phyloP scores from a whole-genome alignment of 1,140 invertebrate species.

The Galleria mellonella region DNA sequence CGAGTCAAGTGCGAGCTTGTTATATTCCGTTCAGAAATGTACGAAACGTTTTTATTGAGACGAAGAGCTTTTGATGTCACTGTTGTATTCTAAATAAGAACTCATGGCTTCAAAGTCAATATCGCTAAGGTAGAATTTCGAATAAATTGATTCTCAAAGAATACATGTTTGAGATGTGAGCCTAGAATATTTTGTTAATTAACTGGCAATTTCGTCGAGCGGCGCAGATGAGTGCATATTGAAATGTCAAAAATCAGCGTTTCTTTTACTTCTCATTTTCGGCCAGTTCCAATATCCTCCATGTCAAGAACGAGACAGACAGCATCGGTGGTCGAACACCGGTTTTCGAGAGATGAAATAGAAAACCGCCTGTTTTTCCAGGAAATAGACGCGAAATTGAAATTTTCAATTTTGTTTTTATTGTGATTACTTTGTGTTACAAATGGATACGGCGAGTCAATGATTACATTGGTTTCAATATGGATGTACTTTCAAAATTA shows the following conservation, averaged over 20 bases:
- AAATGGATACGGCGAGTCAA: slow-evolving; percentile 14
- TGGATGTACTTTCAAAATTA: background rate
- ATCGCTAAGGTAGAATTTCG: slow-evolving; percentile 31
- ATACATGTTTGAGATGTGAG: slow-evolving; percentile 18
- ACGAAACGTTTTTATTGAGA: slow-evolving; percentile 57
- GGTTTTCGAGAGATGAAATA: slow-evolving; percentile 56
- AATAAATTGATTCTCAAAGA: slow-evolving; percentile 21
- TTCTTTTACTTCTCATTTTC: slow-evolving; percentile 70
- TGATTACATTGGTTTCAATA: background rate
- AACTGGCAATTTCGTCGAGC: slow-evolving; percentile 35
- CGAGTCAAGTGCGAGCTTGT: slow-evolving; percentile 61
- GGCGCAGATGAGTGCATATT: slow-evolving; percentile 67
- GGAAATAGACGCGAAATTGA: slow-evolving; percentile 61
- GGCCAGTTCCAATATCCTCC: slow-evolving; percentile 64
- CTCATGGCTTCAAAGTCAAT: slow-evolving; percentile 18
- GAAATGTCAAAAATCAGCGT: slow-evolving; percentile 67
- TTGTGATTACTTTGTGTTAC: slow-evolving; percentile 30
- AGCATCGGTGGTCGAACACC: slow-evolving; percentile 29
- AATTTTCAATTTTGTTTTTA: slow-evolving; percentile 57
- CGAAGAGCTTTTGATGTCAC: slow-evolving; percentile 53
- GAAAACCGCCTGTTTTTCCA: slow-evolving; percentile 54
- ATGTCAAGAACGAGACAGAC: slow-evolving; percentile 58
- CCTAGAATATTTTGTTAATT: slow-evolving; percentile 53
- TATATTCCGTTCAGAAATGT: slow-evolving; percentile 39
- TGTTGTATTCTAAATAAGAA: slow-evolving; percentile 9